phyloP scores from a whole-genome alignment of 2,888 invertebrate species.

The Drosophila anomelani region DNA sequence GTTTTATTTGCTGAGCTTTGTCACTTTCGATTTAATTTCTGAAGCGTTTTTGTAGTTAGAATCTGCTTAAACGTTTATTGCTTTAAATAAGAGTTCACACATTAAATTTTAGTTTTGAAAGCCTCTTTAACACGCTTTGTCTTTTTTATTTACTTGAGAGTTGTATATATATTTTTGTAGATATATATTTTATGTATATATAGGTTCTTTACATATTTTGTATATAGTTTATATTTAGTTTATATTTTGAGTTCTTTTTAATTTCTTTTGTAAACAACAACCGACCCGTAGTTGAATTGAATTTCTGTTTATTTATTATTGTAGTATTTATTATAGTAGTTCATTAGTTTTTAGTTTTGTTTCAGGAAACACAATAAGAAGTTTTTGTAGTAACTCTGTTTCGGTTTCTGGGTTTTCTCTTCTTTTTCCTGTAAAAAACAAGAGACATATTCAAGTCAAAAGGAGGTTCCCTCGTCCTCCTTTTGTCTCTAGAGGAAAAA shows the following conservation, averaged over 20 bases:
- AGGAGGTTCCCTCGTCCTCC: constrained; percentile 9
- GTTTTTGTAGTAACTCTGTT: constrained; percentile 28
- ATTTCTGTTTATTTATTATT: constrained; percentile 49
- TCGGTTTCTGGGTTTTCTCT: constrained; percentile 15
- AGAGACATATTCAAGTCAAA: neutral
- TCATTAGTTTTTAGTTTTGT: constrained; percentile 52
- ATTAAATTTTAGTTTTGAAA: constrained; percentile 62
- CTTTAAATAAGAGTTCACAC: constrained; percentile 56
- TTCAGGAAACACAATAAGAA: constrained; percentile 61
- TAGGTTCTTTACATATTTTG: constrained; percentile 20
- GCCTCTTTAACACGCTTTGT: constrained; percentile 65
- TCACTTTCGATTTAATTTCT: constrained; percentile 27
- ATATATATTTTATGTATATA: constrained; percentile 1
- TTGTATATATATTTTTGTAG: constrained; percentile 5
- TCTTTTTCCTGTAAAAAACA: constrained; percentile 22
- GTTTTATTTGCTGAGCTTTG: constrained; percentile 37
- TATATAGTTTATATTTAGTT: constrained; percentile 41
- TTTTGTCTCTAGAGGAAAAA: constrained; percentile 2
- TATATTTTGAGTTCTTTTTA: constrained; percentile 1
- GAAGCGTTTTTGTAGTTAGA: constrained; percentile 41
- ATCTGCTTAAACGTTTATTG: constrained; percentile 42
- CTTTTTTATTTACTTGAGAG: constrained; percentile 46
- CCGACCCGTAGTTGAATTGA: constrained; percentile 37
- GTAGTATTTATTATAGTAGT: constrained; percentile 55
- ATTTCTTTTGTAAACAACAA: constrained; percentile 24